Percentiles rank a stretch among this genome's conserved stretches.
phyloP scores from a whole-genome alignment of 2,888 invertebrate genomes.

The Pseudococcus viburni region DNA sequence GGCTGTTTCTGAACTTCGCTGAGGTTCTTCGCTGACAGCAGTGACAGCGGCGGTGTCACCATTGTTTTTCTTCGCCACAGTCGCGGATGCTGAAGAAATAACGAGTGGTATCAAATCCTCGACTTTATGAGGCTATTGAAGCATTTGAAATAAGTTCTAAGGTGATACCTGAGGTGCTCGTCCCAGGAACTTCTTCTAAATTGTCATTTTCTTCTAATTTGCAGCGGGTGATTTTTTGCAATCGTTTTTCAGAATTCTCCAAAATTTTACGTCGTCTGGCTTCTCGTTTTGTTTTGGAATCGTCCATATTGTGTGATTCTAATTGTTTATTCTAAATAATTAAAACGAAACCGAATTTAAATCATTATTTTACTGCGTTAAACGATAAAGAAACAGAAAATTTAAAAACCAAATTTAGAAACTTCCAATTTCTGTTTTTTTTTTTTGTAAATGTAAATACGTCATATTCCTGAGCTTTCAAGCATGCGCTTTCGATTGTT shows the following conservation, averaged over 20 bases:
- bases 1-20: neutral
- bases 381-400: neutral
- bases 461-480: slow-evolving; percentile 12
- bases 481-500: neutral
- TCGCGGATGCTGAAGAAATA: neutral
- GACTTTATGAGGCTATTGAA: neutral
- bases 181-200: neutral
- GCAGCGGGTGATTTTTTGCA: slow-evolving; percentile 66
- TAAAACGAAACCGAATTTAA: neutral
- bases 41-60: neutral
- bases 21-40: neutral
- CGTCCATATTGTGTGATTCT: slow-evolving; percentile 34
- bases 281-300: slow-evolving; percentile 64
- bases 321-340: neutral
- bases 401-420: neutral
- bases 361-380: neutral
- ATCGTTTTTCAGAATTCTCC: slow-evolving; percentile 67
- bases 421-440: neutral
- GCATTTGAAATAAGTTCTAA: neutral
- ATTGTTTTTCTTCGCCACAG: neutral
- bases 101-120: neutral
- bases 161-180: neutral
- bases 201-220: slow-evolving; percentile 54
- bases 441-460: neutral
- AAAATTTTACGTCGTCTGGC: slow-evolving; percentile 67